These are phyloP conservation scores for Cuniculus paca DNA, from an alignment of 2,797 vertebrate species.

Conservation along the genomic window DNA sequence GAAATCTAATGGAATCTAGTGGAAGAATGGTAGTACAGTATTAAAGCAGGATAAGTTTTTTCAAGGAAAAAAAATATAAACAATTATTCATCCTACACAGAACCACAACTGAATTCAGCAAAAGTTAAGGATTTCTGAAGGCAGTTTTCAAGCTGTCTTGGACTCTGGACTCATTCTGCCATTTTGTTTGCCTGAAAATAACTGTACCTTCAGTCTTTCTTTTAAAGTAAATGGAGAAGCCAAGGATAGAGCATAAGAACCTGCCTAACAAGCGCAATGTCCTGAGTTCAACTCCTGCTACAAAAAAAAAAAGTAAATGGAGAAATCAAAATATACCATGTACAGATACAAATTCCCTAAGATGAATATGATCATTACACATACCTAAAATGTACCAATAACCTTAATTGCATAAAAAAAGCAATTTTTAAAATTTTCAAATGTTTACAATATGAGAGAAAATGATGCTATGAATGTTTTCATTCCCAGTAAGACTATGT, in stretches of 20 bases:
- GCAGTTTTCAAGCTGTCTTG: slow-evolving; percentile 46
- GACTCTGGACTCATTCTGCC: neutral
- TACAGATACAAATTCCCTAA: neutral
- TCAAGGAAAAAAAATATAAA: neutral
- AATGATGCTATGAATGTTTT: neutral
- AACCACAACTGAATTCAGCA: neutral
- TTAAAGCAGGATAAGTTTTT: neutral
- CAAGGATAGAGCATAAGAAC: too few species aligned
- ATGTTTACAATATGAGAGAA: neutral
- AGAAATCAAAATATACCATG: neutral
- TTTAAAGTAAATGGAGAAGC: neutral
- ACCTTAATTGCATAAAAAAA: neutral
- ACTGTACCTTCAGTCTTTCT: neutral
- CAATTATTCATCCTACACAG: neutral
- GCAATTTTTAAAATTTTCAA: neutral
- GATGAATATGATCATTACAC: neutral
- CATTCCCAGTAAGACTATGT: neutral
- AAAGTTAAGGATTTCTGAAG: slow-evolving; percentile 9
- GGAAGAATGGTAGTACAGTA: neutral
- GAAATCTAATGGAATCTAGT: neutral
- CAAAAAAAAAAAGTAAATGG: neutral
- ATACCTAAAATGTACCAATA: neutral
- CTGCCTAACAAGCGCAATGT: too few species aligned
- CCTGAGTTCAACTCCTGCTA: too few species aligned
- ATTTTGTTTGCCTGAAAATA: neutral